Percentiles rank a stretch among this genome's conserved stretches.
Conservation (phyloP, 2,113 vertebrate species). For the Limnothrissa miodon region DNA sequence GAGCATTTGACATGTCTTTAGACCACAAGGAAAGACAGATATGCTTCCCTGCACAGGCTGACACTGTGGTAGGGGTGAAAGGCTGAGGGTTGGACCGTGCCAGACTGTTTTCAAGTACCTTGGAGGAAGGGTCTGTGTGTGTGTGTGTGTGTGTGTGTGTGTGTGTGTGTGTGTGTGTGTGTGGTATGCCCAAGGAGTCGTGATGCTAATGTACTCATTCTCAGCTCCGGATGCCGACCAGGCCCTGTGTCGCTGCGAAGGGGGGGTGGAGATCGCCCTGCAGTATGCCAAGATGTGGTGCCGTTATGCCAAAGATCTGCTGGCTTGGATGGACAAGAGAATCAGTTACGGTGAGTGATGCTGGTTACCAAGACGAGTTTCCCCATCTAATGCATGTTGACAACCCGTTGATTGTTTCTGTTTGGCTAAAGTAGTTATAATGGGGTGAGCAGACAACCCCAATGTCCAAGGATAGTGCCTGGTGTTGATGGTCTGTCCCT, state of each 20-base stretch:
- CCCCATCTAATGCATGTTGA: background rate
- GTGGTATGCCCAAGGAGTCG: constrained; percentile 30
- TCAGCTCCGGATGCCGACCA: constrained; percentile 83
- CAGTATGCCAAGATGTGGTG: constrained; percentile 90
- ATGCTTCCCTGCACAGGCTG: background rate
- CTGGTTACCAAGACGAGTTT: background rate
- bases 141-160: background rate
- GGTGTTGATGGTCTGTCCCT: no score
- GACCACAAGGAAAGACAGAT: background rate
- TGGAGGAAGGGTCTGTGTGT: background rate
- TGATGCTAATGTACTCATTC: constrained; percentile 69
- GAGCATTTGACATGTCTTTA: background rate
- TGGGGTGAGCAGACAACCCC: no score
- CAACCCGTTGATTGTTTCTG: background rate
- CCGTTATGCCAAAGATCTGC: constrained; percentile 88
- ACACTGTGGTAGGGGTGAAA: background rate
- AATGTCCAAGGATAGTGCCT: no score
- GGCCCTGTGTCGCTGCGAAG: constrained; percentile 76
- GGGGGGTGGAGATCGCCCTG: constrained; percentile 83
- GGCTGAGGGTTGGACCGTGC: background rate
- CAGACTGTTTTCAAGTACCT: background rate
- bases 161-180: background rate
- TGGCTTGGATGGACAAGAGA: constrained; percentile 88
- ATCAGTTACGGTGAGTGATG: constrained; percentile 76
- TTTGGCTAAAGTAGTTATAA: background rate